phyloP scores from a whole-genome alignment of 2,797 vertebrate species.

The Hirundo rustica region DNA sequence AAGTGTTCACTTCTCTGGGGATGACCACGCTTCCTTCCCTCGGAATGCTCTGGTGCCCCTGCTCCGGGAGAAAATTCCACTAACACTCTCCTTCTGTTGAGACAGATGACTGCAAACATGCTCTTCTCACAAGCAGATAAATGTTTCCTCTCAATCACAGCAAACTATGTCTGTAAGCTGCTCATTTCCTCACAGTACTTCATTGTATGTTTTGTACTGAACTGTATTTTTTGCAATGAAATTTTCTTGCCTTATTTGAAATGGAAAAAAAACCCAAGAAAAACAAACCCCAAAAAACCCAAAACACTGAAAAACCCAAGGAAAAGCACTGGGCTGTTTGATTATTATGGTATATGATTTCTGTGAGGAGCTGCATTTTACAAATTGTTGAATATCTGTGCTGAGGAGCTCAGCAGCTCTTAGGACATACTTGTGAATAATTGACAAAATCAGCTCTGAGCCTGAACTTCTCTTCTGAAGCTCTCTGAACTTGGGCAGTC shows the following conservation, averaged over 20 bases:
- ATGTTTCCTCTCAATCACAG: slow-evolving; percentile 37
- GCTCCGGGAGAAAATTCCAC: slow-evolving; percentile 23
- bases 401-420: background rate
- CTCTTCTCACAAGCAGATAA: slow-evolving; percentile 33
- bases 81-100: slow-evolving; percentile 37
- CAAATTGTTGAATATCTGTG: background rate
- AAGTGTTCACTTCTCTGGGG: background rate
- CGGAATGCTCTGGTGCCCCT: background rate
- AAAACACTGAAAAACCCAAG: background rate
- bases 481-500: background rate
- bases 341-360: background rate
- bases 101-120: slow-evolving; percentile 61
- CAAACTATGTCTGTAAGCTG: slow-evolving; percentile 29
- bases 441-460: background rate
- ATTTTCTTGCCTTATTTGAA: background rate
- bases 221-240: background rate
- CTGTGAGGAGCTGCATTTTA: background rate
- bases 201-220: background rate
- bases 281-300: background rate
- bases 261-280: background rate
- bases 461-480: background rate
- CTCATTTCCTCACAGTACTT: background rate
- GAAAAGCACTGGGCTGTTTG: background rate
- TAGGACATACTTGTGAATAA: background rate
- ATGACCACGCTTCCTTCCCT: background rate